A percentile compares a stretch with the other conserved stretches of the same genome.
These are phyloP conservation scores for Eucidaris tribuloides DNA, from an alignment of 35 echinoderm and acorn worm genomes.

Conservation along the genomic window DNA sequence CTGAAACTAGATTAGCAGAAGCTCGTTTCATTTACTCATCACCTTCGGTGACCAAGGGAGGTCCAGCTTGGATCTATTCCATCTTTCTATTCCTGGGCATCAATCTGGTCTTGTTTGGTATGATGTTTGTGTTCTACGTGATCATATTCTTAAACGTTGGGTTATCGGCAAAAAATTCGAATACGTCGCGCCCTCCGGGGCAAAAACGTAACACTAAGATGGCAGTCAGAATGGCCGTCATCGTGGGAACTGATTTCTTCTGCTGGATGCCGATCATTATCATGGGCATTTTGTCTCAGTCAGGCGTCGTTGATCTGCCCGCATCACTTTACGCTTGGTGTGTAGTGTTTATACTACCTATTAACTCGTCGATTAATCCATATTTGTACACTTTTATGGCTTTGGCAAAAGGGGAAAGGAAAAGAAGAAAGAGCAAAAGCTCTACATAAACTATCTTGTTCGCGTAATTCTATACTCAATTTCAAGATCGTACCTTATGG, in stretches of 20 bases:
- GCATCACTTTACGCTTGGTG: slow-evolving; percentile 45
- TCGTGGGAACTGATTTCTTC: slow-evolving; percentile 49
- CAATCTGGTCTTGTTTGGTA: slow-evolving; percentile 52
- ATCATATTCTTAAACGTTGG: slow-evolving; percentile 56
- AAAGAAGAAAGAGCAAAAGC: too few species aligned
- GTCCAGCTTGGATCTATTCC: slow-evolving; percentile 36
- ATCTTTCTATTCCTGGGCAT: slow-evolving; percentile 56
- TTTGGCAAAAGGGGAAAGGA: too few species aligned
- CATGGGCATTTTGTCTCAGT: slow-evolving; percentile 62
- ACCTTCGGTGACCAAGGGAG: not conserved
- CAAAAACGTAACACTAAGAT: slow-evolving; percentile 7
- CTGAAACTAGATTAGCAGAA: not conserved
- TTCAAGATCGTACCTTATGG: too few species aligned
- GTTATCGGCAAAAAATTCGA: not conserved
- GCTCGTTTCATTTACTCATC: not conserved
- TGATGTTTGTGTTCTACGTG: slow-evolving; percentile 57
- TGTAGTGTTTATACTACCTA: slow-evolving; percentile 60
- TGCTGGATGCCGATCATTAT: slow-evolving; percentile 72
- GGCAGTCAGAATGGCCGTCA: slow-evolving; percentile 34
- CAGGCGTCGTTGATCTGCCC: slow-evolving; percentile 2
- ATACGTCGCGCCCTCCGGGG: not conserved
- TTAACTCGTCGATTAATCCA: slow-evolving; percentile 73
- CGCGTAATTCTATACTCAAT: too few species aligned
- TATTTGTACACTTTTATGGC: slow-evolving; percentile 56
- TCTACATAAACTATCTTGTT: too few species aligned